phyloP scores from a whole-genome alignment of 2,113 vertebrate species.

The Dasyprocta punctata region DNA sequence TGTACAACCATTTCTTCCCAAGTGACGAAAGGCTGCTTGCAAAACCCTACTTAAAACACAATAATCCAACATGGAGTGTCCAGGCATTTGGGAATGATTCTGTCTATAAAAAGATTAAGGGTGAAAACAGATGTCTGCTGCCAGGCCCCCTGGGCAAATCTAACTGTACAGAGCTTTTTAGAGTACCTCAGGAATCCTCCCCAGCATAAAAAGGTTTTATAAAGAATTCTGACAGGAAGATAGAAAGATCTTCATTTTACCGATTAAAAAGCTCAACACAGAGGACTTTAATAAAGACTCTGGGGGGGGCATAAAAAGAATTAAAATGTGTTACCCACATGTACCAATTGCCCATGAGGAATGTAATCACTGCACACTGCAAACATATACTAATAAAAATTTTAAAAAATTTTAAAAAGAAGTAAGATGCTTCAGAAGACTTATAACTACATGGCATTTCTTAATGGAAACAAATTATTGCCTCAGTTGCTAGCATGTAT shows the following conservation, averaged over 20 bases:
- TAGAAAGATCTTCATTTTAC: background rate
- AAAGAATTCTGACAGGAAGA: background rate
- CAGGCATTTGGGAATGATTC: background rate
- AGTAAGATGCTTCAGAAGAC: background rate
- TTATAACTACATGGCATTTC: background rate
- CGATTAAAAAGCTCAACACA: background rate
- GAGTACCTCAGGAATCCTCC: background rate
- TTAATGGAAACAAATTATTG: accelerated
- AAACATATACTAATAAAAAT: background rate
- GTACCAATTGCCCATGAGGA: background rate
- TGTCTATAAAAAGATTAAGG: background rate
- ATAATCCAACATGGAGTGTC: background rate
- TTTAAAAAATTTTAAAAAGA: background rate
- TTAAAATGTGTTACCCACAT: background rate
- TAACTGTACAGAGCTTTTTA: accelerated
- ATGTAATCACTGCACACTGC: background rate
- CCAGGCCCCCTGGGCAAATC: background rate
- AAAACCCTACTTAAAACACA: background rate
- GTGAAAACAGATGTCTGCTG: accelerated
- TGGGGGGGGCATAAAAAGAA: background rate
- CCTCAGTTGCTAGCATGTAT: accelerated
- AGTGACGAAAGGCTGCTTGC: background rate
- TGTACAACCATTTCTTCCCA: background rate
- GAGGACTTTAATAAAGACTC: background rate
- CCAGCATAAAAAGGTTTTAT: background rate